Base-by-base conservation (phyloP, 2,113 vertebrate species). In the Rhinichthys klamathensis region DNA sequence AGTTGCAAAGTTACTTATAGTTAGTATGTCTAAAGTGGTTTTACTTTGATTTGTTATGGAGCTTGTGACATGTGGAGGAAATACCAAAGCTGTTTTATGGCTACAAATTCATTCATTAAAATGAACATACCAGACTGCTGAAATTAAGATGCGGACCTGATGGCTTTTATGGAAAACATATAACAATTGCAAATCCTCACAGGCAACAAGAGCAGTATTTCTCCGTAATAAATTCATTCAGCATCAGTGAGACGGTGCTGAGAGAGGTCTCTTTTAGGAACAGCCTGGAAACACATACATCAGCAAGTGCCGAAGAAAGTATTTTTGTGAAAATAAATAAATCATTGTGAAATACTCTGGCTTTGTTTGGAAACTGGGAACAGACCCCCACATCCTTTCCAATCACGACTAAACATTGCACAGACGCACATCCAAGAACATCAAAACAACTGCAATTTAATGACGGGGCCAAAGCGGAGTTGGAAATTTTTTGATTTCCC, bases 361-460 rank as follows among this genome's bases (percentile, higher is more conserved):
- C 80, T 79, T 83, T 80, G 87, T 70, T 87, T 78, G 77, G 77
- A 82, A 80, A 72, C 49, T 79, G 85, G 83, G 32, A 87, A 86
- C 90, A 91, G 91, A 93, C 90, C 89, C 21, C 86, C 89, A 82
- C 87, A 92, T 91, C 90, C 89, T 92, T 90, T 91, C 86, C 89
- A 91, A 86, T 90, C 84, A 73, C 82, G 83, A 85, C 87, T 89
- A 84, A 91, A 91, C 88, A 91, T 82, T 51, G 86, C 67, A 58
- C 86, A 58, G 51, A 89, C 75, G 84, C 80, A 80, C 81, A 77
- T 93, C 90, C 89, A 92, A 92, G 89, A 90, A 84, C 77, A 75
- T 82, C 65, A 90, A 77, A 89, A 58, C 41, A 81, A 87, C 73
- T 88, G 80, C 35, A 38, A 86, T 81, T 85, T 90, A 70, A 88